Evolutionary conservation across 2,797 vertebrate species (phyloP).

Genomic region (Melanitta fusca): DNA sequence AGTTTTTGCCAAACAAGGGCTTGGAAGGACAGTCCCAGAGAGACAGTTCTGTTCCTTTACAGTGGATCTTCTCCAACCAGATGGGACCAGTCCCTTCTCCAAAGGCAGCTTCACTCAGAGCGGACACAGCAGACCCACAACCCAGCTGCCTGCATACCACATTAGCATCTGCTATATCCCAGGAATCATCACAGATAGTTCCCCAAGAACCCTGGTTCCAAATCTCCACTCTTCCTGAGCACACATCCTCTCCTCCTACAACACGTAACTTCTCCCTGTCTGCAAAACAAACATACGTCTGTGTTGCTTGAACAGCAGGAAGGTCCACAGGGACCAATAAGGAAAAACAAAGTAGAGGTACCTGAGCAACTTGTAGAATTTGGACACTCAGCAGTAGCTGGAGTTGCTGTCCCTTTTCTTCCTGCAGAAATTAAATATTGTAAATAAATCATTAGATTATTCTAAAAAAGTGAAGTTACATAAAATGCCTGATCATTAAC

Average conservation of each 20-base stretch:
- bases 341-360: background rate
- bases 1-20: slow-evolving; percentile 4
- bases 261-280: slow-evolving; percentile 74
- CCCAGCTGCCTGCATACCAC: slow-evolving; percentile 63
- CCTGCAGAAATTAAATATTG: slow-evolving; percentile 38
- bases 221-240: slow-evolving; percentile 80
- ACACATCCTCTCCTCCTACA: slow-evolving; percentile 59
- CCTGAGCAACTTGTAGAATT: slow-evolving; percentile 63
- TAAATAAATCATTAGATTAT: background rate
- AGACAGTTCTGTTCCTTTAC: slow-evolving; percentile 61
- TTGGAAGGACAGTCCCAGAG: slow-evolving; percentile 61
- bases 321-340: background rate
- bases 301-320: background rate
- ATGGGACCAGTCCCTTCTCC: slow-evolving; percentile 65
- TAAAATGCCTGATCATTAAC: background rate
- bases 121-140: slow-evolving; percentile 57
- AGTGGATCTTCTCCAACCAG: slow-evolving; percentile 71
- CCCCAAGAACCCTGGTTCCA: slow-evolving; percentile 74
- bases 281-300: slow-evolving; percentile 51
- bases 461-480: background rate
- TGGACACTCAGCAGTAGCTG: slow-evolving; percentile 19
- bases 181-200: slow-evolving; percentile 61
- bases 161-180: slow-evolving; percentile 34
- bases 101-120: slow-evolving; percentile 42
- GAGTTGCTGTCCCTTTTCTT: background rate